Evolutionary conservation across 2,113 vertebrate genomes (phyloP).

Genomic region (Nesospiza acunhae): DNA sequence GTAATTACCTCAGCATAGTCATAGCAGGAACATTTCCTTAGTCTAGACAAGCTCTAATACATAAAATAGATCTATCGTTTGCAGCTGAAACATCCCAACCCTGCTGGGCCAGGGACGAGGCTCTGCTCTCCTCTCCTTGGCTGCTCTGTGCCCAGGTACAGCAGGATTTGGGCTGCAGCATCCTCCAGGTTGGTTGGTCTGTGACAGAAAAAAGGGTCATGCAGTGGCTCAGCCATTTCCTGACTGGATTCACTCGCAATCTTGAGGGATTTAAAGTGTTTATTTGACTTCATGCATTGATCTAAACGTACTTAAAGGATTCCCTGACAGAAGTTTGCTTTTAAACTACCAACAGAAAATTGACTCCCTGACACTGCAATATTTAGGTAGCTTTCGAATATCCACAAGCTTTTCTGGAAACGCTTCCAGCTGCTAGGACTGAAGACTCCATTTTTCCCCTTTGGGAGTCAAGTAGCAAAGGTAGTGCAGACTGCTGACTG

Average conservation of each 20-base stretch:
- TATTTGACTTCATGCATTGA: conserved; percentile 3
- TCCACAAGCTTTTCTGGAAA: neutral
- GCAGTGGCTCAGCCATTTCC: neutral
- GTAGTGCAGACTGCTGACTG: neutral
- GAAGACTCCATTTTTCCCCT: neutral
- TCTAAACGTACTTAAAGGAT: neutral
- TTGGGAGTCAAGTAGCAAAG: neutral
- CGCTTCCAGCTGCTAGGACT: neutral
- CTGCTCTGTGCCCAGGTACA: rapidly evolving
- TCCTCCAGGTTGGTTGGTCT: neutral
- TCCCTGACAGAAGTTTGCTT: neutral
- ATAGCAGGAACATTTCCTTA: conserved; percentile 58
- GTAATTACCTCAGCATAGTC: conserved; percentile 51
- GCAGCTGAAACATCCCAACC: neutral
- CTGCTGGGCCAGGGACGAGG: neutral
- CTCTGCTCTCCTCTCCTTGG: rapidly evolving
- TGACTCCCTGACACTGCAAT: neutral
- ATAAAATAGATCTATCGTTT: conserved; percentile 54
- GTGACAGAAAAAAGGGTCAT: neutral
- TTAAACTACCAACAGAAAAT: neutral
- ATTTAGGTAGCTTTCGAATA: neutral
- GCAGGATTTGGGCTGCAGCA: neutral
- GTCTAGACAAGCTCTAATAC: conserved; percentile 66
- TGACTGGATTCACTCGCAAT: neutral
- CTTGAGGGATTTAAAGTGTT: neutral